Conservation (phyloP, 2,797 vertebrate species). For the Molothrus ater region DNA sequence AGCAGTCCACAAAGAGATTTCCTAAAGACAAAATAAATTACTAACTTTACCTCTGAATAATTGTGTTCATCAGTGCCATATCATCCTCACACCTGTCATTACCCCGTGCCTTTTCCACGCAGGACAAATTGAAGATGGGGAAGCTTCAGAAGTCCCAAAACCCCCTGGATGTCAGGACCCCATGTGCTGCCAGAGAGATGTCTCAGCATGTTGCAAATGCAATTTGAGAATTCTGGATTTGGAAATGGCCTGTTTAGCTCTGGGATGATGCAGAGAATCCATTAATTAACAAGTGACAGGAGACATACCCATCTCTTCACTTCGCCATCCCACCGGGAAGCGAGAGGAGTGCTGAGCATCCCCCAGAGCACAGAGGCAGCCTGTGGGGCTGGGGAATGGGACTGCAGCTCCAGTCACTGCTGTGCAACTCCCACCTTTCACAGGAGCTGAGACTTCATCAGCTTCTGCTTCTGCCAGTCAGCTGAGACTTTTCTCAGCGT, state of each 20-base stretch:
- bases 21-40: not conserved
- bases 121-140: not conserved
- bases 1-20: not conserved
- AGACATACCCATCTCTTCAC: not conserved
- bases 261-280: not conserved
- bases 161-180: conserved; percentile 11
- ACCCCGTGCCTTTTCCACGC: not conserved
- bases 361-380: not conserved
- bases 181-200: not conserved
- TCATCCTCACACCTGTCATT: not conserved
- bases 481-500: not conserved
- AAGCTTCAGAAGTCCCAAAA: not conserved
- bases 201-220: conserved; percentile 15
- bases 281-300: conserved; percentile 42
- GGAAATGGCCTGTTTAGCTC: conserved; percentile 22
- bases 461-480: not conserved
- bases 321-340: not conserved
- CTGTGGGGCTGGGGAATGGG: not conserved
- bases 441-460: not conserved
- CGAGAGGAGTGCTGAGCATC: not conserved
- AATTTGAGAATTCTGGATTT: conserved; percentile 27
- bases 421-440: not conserved
- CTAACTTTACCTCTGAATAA: not conserved
- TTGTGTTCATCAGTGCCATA: not conserved
- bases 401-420: not conserved